Evolutionary conservation across 2,888 invertebrate genomes (phyloP).

Genomic region (Polydesmus complanatus): DNA sequence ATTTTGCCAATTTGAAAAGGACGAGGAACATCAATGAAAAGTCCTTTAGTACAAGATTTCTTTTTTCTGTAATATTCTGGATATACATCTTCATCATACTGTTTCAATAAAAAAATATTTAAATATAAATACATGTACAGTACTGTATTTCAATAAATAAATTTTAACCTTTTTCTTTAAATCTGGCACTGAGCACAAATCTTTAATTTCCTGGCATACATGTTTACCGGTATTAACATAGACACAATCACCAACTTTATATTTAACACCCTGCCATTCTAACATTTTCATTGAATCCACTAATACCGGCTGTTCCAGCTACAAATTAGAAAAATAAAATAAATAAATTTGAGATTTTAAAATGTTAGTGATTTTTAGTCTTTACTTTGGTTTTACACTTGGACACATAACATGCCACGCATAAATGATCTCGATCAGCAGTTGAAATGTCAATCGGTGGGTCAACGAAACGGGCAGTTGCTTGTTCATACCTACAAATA

Average conservation of each 20-base stretch:
- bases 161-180: too few species aligned
- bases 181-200: too few species aligned
- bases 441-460: neutral
- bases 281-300: neutral
- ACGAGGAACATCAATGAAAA: slow-evolving; percentile 54
- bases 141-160: too few species aligned
- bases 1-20: slow-evolving; percentile 43
- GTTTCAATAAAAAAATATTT: too few species aligned
- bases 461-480: neutral
- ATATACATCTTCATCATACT: slow-evolving; percentile 54
- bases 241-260: neutral
- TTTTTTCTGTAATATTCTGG: slow-evolving; percentile 67
- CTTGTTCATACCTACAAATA: neutral
- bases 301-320: neutral
- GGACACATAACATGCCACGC: neutral
- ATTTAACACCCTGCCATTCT: neutral
- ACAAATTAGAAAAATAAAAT: neutral
- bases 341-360: neutral
- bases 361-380: too few species aligned
- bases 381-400: neutral
- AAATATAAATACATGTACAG: too few species aligned
- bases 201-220: neutral
- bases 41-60: slow-evolving; percentile 52
- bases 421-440: neutral
- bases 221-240: neutral